Evolutionary conservation across 2,888 invertebrate species (phyloP), one percentile per base, ranked within the genome.

Genomic region (Mythimna vitellina): DNA sequence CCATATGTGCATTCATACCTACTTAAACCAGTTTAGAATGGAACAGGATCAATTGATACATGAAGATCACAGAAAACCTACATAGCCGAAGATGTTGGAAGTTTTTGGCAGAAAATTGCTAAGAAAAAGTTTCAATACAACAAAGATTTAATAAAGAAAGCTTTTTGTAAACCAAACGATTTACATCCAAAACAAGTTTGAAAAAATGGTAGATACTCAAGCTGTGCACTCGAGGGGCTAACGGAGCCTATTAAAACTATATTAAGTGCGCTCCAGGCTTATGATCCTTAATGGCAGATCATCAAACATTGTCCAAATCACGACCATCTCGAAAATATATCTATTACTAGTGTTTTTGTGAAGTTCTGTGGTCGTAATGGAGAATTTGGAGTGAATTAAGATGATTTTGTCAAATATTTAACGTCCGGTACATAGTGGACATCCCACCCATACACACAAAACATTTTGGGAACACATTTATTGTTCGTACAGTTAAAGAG

Each of bases 201-300:
- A 75, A 81, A 71, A 70, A 70, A 60, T 66, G 42, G 70, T 65
- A 62, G 32, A 65, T 46, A 57, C 58, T 68, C 82, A 78, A 80
- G 65, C 53, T 57, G 81, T 17, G 65, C 81, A 74, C 78, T 80
- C 51, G 58, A 67, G 62, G 74, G 81, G 79, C 80, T 84, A 81
- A 83, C 75, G 79, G 82, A 73, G 80, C 68, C 89, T 90, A 92
- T 92, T 92, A 92, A 92, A 92, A 91, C 80, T 85, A 83, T 90
- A 92, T 92, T 92, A 92, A 86, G 88, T 85, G 70, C 62, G 90
- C 91, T 90, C 65, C 78, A 73, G 89, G 91, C 89, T 88, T 86
- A 89, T 80, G 81, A 57, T 66, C 79, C 82, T 46, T 91, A 92
- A 92, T 92, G 89, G 89, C 82, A 76, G 83, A 73, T 73, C 90